phyloP scores from a whole-genome alignment of 1,140 invertebrate genomes.

The Cydia splendana region DNA sequence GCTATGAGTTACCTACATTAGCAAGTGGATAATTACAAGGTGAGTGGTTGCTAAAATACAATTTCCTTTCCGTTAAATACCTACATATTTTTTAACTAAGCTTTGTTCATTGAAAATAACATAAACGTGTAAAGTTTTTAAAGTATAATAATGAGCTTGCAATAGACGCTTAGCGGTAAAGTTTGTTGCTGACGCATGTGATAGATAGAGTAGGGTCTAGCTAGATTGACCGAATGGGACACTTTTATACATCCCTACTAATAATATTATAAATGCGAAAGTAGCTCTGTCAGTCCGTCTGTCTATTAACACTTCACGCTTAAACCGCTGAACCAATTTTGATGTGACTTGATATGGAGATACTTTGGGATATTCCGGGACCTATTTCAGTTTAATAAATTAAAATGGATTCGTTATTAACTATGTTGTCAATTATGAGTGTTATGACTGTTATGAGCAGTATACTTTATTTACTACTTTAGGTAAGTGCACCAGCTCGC shows the following conservation, averaged over 20 bases:
- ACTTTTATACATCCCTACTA: too few species aligned
- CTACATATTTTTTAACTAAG: not conserved
- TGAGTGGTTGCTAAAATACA: too few species aligned
- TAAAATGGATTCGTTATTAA: too few species aligned
- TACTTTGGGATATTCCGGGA: too few species aligned
- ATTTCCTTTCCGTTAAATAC: not conserved
- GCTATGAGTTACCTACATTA: too few species aligned
- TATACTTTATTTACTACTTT: too few species aligned
- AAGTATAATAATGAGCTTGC: not conserved
- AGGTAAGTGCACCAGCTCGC: not conserved
- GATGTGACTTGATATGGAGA: too few species aligned
- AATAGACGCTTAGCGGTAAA: slow-evolving; percentile 11
- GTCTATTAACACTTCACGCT: not conserved
- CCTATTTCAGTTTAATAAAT: too few species aligned
- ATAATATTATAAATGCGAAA: not conserved
- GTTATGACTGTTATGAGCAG: too few species aligned
- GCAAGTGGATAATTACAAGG: too few species aligned
- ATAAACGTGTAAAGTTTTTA: not conserved
- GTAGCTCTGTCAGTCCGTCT: not conserved
- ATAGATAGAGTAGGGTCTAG: not conserved
- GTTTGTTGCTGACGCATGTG: slow-evolving; percentile 1
- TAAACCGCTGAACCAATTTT: too few species aligned
- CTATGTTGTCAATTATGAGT: too few species aligned
- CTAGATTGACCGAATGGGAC: not conserved
- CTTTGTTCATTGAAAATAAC: not conserved